Percentiles rank a stretch among this genome's conserved stretches.
Conservation (phyloP, 2,113 vertebrate species). For the Engraulis encrasicolus region DNA sequence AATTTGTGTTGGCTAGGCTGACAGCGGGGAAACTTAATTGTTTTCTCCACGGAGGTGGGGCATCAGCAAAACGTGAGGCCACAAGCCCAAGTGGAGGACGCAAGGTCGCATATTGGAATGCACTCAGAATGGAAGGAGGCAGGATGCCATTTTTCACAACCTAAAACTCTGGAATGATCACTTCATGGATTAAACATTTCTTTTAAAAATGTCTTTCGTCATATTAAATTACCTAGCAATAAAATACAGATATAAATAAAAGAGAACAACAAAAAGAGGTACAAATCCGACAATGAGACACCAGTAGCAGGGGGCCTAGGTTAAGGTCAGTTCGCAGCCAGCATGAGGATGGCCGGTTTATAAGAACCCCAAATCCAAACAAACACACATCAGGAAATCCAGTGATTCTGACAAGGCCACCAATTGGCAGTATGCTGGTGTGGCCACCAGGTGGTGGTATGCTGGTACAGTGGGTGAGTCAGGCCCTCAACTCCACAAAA, state of each 20-base stretch:
- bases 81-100: no score
- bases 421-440: not conserved
- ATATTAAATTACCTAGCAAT: conserved; percentile 79
- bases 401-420: not conserved
- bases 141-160: conserved; percentile 44
- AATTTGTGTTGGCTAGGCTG: no score
- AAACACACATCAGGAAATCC: not conserved
- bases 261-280: conserved; percentile 58
- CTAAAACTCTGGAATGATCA: conserved; percentile 59
- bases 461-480: no score
- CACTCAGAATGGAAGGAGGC: conserved; percentile 14
- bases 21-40: no score
- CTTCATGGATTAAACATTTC: conserved; percentile 28
- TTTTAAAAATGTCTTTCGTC: conserved; percentile 57
- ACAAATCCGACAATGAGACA: conserved; percentile 64
- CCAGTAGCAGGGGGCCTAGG: conserved; percentile 74
- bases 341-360: not conserved
- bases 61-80: no score
- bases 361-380: conserved; percentile 12
- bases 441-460: not conserved
- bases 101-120: no score
- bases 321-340: conserved; percentile 1
- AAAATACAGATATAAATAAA: conserved; percentile 74
- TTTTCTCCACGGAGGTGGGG: no score
- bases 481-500: no score